Evolutionary conservation across 2,113 vertebrate genomes (phyloP), one percentile per base, ranked within the genome.

Genomic region (Anarhynchus alexandrinus): DNA sequence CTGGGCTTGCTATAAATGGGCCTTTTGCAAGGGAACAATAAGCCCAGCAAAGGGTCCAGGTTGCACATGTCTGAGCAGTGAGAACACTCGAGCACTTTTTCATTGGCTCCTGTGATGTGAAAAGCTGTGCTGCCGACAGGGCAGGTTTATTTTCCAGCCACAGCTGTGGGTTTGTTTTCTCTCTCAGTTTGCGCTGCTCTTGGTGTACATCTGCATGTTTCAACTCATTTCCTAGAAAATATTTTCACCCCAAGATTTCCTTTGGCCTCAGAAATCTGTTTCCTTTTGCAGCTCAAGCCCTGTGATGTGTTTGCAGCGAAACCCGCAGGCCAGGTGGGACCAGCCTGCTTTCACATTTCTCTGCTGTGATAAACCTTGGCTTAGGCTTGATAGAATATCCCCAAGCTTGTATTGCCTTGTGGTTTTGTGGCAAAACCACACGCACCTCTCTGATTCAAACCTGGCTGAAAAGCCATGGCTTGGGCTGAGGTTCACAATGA

Each of bases 11-110:
- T 98, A 96, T 98, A 98, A 98, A 98, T 97, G 98, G 98, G 98
- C 98, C 97, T 98, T 98, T 98, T 97, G 98, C 98, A 98, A 98
- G 98, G 97, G 98, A 98, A 98, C 98, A 99, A 99, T 98, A 97
- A 97, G 92, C 95, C 85, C 91, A 82, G 97, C 98, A 94, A 99
- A 99, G 98, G 98, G 98, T 98, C 98, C 98, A 98, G 98, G 98
- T 98, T 98, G 98, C 98, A 98, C 98, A 98, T 98, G 98, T 98
- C 98, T 98, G 97, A 98, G 97, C 97, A 98, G 97, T 97, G 97
- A 98, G 98, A 98, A 97, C 96, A 98, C 95, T 98, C 38, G 71
- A 94, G 91, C 95, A 94, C 95, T 97, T 97, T 98, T 96, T 97
- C 96, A 97, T 96, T 97, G 96, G 98, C 92, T 80, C 95, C 97